Evolutionary conservation across 2,888 invertebrate species (phyloP), one percentile per base, ranked within the genome.

Genomic region (Noctua janthe): DNA sequence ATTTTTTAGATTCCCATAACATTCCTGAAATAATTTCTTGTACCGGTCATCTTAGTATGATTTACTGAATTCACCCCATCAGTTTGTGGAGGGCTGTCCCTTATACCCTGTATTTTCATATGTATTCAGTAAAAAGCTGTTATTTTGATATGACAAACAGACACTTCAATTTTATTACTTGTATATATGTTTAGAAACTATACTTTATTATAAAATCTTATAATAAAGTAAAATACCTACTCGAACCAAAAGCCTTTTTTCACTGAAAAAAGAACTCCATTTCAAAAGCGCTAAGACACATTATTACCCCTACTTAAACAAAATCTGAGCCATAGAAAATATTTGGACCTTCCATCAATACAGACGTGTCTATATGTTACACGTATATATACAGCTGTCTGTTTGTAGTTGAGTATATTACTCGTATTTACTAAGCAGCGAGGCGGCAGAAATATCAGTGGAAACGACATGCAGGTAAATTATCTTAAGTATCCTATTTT

Each of bases 361-460:
- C 43, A 59, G 13, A 80, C 39, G 8, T 20, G 39, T 29, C 1
- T 17, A 20, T 51, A 20, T 69, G 43, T 29, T 79, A 56, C 49
- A 66, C 13, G 7, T 5, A 3, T 11, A 17, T 49, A 39, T 8
- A 47, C 15, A 6, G 49, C 67, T 80, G 66, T 56, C 39, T 80
- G 67, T 74, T 67, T 69, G 67, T 74, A 69, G n/a, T 67, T 11
- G 35, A 80, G 73, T 80, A 73, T n/a, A 74, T 62, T 62, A 13
- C 47, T 47, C 43, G 47, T 47, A 47, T 47, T 0, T 20, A 74
- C 11, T 11, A 11, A 15, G 1, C 72, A 73, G 67, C 1, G 17
- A 35, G 6, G 0, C 0, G 3, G 51, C 73, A 80, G 80, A 51
- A 80, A 51, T 80, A 8, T 20, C 29, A 0, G 35, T 54, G 8